phyloP scores from a whole-genome alignment of 2,797 vertebrate species.

The Intellagama lesueurii region DNA sequence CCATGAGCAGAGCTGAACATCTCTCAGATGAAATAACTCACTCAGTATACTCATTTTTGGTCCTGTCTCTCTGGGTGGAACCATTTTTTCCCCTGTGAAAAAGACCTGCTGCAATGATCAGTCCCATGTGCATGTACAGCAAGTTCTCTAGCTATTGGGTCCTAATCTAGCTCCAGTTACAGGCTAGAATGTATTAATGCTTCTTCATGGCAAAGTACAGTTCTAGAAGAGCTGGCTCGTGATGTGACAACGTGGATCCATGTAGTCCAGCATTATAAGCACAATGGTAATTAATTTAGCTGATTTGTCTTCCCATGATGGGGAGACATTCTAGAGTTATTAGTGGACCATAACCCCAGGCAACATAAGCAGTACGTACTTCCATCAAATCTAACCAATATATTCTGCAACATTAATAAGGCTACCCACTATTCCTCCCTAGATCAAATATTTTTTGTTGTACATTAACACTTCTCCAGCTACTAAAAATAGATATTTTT shows the following conservation, averaged over 20 bases:
- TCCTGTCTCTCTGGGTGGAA: background rate
- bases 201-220: background rate
- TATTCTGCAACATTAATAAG: no score
- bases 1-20: background rate
- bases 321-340: no score
- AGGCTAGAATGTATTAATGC: background rate
- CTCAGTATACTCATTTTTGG: background rate
- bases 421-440: background rate
- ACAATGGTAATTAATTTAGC: background rate
- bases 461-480: constrained; percentile 47
- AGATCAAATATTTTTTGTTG: constrained; percentile 55
- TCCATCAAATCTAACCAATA: no score
- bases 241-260: background rate
- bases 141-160: background rate
- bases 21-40: background rate
- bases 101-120: background rate
- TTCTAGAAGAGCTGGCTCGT: background rate
- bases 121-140: background rate
- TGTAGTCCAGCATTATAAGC: background rate
- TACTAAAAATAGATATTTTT: constrained; percentile 44
- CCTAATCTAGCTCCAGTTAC: background rate
- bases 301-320: background rate
- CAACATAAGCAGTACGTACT: no score
- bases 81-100: background rate
- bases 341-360: no score